Evolutionary conservation across 2,113 vertebrate species (phyloP), one percentile per base, ranked within the genome.

Genomic region (Perca schrenkii): DNA sequence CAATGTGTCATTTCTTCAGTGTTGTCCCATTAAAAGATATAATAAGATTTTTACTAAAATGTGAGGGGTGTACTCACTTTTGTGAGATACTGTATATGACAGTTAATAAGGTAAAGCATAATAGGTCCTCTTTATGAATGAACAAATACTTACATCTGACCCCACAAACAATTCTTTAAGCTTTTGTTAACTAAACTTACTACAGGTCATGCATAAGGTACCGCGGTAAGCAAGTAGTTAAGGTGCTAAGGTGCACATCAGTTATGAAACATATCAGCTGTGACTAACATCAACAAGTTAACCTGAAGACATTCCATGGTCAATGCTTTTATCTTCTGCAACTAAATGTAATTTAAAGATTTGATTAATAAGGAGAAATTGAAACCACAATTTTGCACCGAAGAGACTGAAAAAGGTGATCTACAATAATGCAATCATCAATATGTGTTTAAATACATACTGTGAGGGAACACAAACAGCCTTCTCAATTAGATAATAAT

Each of bases 141-240:
- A 54, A 19, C 40, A 22, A 54, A 75, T 57, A 43, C 50, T 16
- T 12, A 14, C 4, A 57, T 60, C 19, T 56, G 22, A 54, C 11
- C 74, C n/a, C 25, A 13, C 47, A 34, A 61, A 73, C n/a, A 22
- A 17, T 53, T 43, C 5, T 82, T 81, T 3, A 54, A 14, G 28
- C 1, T 62, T 36, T 28, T 28, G 12, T 6, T 31, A 15, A 17
- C n/a, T 66, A 10, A 16, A 36, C 36, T 31, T 52, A 50, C 28
- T 22, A 22, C 31, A 28, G 28, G 28, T 28, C 28, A n/a, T 36
- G 12, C 36, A n/a, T 52, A 31, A 22, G 11, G 6, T 21, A 17
- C 60, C 13, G 13, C 22, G 5, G 13, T 57, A 57, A 13, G 2
- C 13, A 6, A 58, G 6, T 43, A 17, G 31, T 21, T 62, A 62